Evolutionary conservation across 2,797 vertebrate species (phyloP).

Genomic region (Microcaecilia unicolor): DNA sequence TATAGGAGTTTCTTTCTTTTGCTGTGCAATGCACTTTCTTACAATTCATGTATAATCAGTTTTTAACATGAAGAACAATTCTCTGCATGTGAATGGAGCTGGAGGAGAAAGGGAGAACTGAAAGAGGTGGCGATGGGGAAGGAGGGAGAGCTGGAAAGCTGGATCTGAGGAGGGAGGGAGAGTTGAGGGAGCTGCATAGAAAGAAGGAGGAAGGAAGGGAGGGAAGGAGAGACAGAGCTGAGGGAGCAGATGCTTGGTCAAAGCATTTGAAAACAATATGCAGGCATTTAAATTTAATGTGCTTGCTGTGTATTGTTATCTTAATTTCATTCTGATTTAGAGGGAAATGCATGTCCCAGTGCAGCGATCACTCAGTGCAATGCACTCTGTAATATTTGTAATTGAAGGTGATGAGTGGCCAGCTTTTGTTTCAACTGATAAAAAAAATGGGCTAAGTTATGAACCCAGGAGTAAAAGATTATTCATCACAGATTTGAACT

Average conservation of each 20-base stretch:
- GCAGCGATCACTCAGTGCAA: neutral
- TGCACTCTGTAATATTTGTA: conserved; percentile 37
- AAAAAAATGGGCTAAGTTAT: conserved; percentile 40
- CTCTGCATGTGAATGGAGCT: too few relatives aligned
- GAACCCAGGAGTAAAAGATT: conserved; percentile 33
- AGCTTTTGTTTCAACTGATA: conserved; percentile 38
- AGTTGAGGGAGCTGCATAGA: neutral
- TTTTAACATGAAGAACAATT: too few relatives aligned
- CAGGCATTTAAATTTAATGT: conserved; percentile 27
- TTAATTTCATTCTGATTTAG: conserved; percentile 46
- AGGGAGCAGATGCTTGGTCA: neutral
- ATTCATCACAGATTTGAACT: conserved; percentile 49
- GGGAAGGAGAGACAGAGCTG: neutral
- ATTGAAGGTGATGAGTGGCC: conserved; percentile 41
- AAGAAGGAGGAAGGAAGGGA: neutral
- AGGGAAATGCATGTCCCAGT: conserved; percentile 2
- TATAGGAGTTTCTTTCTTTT: too few relatives aligned
- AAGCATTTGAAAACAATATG: conserved; percentile 20
- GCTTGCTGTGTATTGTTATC: conserved; percentile 36
- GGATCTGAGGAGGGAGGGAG: neutral
- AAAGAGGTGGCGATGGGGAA: too few relatives aligned
- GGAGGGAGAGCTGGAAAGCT: neutral
- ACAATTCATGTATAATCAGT: too few relatives aligned
- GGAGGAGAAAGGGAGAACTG: too few relatives aligned
- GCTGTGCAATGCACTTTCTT: too few relatives aligned